Base-by-base conservation (phyloP, 2,888 invertebrate genomes). In the Lamproptera curius region DNA sequence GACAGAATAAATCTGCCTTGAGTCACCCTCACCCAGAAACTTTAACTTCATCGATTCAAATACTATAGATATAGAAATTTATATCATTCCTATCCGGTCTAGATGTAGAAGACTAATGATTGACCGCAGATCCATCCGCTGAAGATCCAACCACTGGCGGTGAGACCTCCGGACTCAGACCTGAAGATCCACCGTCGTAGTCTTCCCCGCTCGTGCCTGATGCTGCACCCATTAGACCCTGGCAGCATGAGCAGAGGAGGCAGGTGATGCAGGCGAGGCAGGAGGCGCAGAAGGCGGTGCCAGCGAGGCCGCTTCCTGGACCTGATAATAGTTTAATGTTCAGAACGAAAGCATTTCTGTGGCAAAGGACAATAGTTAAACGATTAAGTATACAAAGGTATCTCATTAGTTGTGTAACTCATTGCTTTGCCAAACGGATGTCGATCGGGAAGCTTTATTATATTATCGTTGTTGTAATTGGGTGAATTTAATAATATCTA, bases 161-260 rank as follows among this genome's bases (percentile, higher is more conserved):
- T 1, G 36, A 14, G 10, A 28, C 43, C 5, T 31, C 15, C 0
- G 16, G 35, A 1, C 10, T n/a, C n/a, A 13, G 28, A 5, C 11
- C 28, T 9, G 37, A 17, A 3, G 20, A 5, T 6, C 4, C 20
- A 1, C 17, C 26, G 16, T 1, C 9, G 10, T n/a, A 10, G 15
- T 26, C 26, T 17, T 9, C 16, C 1, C 20, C 36, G 9, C 4
- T 20, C 0, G 17, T 23, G 8, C 39, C 23, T 1, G 13, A 42
- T 2, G 15, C 1, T 0, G 47, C 38, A 0, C 59, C 61, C 38
- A 57, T 34, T 11, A 62, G 26, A 0, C 52, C 58, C 23, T 60
- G 62, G 51, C 70, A 70, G 52, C 71, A 72, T 0, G 70, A 70
- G 36, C 70, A 70, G 2, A 66, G 38, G 0, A 71, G 17, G 20